These are phyloP conservation scores for Epinephelus moara DNA, from an alignment of 2,113 vertebrate species.

Conservation along the genomic window DNA sequence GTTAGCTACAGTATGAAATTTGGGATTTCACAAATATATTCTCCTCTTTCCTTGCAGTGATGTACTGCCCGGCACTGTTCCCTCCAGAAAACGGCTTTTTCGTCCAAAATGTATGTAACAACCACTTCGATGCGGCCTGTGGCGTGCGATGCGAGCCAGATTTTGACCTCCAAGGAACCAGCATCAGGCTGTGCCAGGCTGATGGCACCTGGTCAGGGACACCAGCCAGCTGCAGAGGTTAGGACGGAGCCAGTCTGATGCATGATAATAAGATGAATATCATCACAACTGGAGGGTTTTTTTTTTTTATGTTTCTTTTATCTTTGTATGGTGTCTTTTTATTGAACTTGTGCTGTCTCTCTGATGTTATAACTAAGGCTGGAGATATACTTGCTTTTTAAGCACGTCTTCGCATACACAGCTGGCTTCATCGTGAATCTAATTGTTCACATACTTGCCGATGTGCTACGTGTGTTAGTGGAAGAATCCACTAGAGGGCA, in stretches of 20 bases:
- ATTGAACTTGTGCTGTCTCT: neutral
- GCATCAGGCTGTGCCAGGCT: slow-evolving; percentile 93
- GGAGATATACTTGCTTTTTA: too few species aligned
- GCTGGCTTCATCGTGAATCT: neutral
- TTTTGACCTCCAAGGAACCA: slow-evolving; percentile 92
- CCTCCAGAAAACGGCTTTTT: slow-evolving; percentile 96
- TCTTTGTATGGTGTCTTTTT: neutral
- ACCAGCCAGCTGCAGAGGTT: slow-evolving; percentile 91
- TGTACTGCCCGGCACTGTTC: slow-evolving; percentile 89
- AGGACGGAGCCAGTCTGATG: slow-evolving; percentile 25
- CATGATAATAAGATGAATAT: neutral
- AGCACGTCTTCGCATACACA: too few species aligned
- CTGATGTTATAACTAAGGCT: neutral
- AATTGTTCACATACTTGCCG: neutral
- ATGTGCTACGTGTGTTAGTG: too few species aligned
- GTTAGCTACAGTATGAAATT: neutral
- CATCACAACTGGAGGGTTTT: neutral
- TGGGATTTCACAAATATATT: neutral
- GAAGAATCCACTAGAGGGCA: too few species aligned
- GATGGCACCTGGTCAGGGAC: slow-evolving; percentile 92
- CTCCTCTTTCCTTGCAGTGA: slow-evolving; percentile 78
- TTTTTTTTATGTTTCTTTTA: neutral
- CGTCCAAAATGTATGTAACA: slow-evolving; percentile 94
- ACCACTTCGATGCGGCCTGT: slow-evolving; percentile 94
- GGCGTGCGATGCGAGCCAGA: slow-evolving; percentile 92